phyloP scores from a whole-genome alignment of 1,140 invertebrate genomes.

The Whitmania pigra region DNA sequence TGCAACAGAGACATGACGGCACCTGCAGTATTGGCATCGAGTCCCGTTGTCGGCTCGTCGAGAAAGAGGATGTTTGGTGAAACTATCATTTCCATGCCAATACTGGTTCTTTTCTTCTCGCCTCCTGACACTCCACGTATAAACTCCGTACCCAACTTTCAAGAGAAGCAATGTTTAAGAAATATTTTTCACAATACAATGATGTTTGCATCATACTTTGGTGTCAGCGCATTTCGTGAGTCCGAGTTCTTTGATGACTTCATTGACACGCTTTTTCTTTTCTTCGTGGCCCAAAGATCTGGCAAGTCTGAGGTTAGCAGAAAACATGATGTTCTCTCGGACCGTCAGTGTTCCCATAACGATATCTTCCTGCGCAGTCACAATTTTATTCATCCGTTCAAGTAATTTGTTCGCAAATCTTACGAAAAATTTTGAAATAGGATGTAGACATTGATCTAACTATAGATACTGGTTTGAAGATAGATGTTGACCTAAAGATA shows the following conservation, averaged over 20 bases:
- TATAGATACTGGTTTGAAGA: not conserved
- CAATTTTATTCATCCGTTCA: no score
- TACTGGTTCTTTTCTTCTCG: slow-evolving; percentile 39
- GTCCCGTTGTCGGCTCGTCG: slow-evolving; percentile 42
- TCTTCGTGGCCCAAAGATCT: not conserved
- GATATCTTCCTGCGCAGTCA: slow-evolving; percentile 5
- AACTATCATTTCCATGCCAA: slow-evolving; percentile 42
- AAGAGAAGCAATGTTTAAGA: not conserved
- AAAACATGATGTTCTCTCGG: slow-evolving; percentile 17
- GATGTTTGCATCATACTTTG: slow-evolving; percentile 43
- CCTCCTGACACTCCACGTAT: slow-evolving; percentile 41
- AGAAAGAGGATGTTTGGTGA: slow-evolving; percentile 39
- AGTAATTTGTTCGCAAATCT: not conserved
- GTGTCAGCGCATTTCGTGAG: slow-evolving; percentile 66
- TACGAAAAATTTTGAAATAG: not conserved
- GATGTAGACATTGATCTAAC: not conserved
- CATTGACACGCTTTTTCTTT: slow-evolving; percentile 52
- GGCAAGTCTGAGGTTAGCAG: slow-evolving; percentile 12
- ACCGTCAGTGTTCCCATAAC: slow-evolving; percentile 17
- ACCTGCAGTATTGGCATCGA: slow-evolving; percentile 40
- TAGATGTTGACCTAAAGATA: not conserved
- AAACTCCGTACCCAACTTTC: slow-evolving; percentile 34
- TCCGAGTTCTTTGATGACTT: slow-evolving; percentile 75
- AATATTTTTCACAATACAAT: no score
- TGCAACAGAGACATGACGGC: slow-evolving; percentile 38